Evolutionary conservation across 2,113 vertebrate genomes (phyloP), one percentile per base, ranked within the genome.

Genomic region (Coryphaenoides rupestris): DNA sequence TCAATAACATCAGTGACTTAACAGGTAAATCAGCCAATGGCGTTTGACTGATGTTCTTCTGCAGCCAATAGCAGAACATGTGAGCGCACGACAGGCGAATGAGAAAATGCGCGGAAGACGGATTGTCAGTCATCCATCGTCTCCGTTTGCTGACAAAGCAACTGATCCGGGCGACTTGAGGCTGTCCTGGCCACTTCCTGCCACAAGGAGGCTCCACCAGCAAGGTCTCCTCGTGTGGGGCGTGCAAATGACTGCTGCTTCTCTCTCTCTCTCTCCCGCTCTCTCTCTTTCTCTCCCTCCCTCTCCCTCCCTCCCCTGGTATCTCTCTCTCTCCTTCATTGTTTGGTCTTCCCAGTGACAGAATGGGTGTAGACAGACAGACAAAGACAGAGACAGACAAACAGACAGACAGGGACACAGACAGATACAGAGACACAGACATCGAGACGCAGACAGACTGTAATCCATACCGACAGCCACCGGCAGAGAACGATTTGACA

Each of bases 201-300:
- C 83, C 87, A 88, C 79, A 58, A 47, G 85, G 61, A 79, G 87
- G 80, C 87, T 73, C 82, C 75, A 62, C 3, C 50, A n/a, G 61
- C 75, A 55, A 1, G 14, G 19, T 66, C 54, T 57, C 26, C 21
- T 24, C 2, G 17, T 4, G 21, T 55, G 33, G 56, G 58, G 24
- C 65, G n/a, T 19, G 72, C n/a, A 56, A 22, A 59, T 54, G 23
- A 28, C 15, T 26, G 15, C 59, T 60, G 7, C 17, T 40, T 45
- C 10, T 22, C 59, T 60, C 28, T 21, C 58, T 46, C 19, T 21
- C 33, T 53, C 53, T 66, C 58, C 10, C 28, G 5, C 28, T 3
- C 5, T 33, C 5, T 33, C 33, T 40, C 7, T 40, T 12, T 33
- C 26, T 70, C 33, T 58, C 33, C 33, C 33, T 40, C 33, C 2